Evolutionary conservation across 2,797 vertebrate species (phyloP).

Genomic region (Rachycentron canadum): DNA sequence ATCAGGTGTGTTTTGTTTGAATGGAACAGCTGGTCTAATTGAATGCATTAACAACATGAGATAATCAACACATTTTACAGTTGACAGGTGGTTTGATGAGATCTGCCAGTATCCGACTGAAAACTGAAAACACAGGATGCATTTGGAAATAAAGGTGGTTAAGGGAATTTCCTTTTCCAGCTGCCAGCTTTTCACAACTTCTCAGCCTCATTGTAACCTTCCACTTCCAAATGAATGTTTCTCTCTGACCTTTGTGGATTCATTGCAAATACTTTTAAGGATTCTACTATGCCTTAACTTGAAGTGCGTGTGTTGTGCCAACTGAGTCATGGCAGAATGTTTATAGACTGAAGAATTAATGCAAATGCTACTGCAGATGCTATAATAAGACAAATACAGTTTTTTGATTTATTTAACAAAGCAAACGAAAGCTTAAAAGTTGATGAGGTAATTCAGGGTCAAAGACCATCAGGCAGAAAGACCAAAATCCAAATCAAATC

Average conservation of each 20-base stretch:
- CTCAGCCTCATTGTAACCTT: not conserved
- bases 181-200: not conserved
- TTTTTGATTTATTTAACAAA: no score
- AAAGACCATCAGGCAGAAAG: no score
- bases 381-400: no score
- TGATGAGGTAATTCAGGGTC: no score
- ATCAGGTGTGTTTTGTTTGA: not conserved
- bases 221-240: not conserved
- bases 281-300: not conserved
- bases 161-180: not conserved
- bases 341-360: not conserved
- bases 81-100: constrained; percentile 1
- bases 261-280: not conserved
- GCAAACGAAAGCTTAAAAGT: no score
- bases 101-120: not conserved
- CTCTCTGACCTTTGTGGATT: not conserved
- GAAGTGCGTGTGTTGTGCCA: not conserved
- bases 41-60: not conserved
- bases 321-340: not conserved
- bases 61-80: constrained; percentile 7
- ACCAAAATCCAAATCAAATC: no score
- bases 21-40: not conserved
- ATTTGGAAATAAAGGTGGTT: constrained; percentile 1
- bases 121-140: not conserved
- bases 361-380: no score